Evolutionary conservation across 1,140 invertebrate genomes (phyloP).

Genomic region (Linepithema humile): DNA sequence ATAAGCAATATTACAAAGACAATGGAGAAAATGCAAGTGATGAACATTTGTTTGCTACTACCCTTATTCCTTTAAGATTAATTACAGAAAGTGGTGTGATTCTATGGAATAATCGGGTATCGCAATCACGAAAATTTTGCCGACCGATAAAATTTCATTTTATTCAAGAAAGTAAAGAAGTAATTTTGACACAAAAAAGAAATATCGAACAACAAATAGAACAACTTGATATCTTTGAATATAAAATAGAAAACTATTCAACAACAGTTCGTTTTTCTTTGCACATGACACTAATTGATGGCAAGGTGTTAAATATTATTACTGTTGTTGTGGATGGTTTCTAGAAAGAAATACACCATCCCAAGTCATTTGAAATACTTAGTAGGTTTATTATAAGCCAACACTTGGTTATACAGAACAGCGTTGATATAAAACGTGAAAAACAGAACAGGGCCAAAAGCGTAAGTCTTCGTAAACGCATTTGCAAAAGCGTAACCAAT

Average conservation of each 20-base stretch:
- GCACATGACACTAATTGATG: neutral
- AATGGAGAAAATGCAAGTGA: neutral
- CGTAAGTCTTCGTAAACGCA: no score
- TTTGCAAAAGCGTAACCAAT: no score
- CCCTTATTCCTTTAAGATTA: neutral
- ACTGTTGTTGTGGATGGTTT: no score
- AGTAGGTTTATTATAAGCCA: no score
- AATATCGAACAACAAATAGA: slow-evolving; percentile 3
- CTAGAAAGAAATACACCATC: no score
- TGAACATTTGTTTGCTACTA: neutral
- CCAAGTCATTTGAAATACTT: no score
- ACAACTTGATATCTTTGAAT: neutral
- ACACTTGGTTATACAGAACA: no score
- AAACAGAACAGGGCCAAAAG: no score
- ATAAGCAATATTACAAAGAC: neutral
- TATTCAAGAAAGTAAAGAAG: neutral
- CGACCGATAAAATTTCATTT: neutral
- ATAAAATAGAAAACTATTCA: neutral
- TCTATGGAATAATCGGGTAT: slow-evolving; percentile 28
- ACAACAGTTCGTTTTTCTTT: neutral
- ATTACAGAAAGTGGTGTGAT: neutral
- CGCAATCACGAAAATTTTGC: no score
- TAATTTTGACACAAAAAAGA: neutral
- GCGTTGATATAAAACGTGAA: no score
- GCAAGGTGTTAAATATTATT: neutral